A percentile compares a stretch with the other conserved stretches of the same genome.
Evolutionary conservation across 1,140 invertebrate genomes (phyloP).

Genomic region (Psix sp.): DNA sequence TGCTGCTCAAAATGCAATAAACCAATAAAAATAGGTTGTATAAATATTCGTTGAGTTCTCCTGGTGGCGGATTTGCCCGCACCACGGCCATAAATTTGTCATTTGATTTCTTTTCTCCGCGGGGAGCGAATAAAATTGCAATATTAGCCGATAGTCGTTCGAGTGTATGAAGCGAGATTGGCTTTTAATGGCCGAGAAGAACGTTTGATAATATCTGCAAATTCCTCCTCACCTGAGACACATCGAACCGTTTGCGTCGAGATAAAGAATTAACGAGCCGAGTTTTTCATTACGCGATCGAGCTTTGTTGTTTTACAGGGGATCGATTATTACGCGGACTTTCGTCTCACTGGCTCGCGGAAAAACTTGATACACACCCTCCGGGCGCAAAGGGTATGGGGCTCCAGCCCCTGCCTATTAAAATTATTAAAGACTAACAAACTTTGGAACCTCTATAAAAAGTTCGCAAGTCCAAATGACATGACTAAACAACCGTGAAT

Average conservation of each 20-base stretch:
- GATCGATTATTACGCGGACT: too few relatives aligned
- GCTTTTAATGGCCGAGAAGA: conserved; percentile 48
- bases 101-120: conserved; percentile 55
- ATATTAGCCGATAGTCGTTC: conserved; percentile 57
- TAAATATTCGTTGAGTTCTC: too few relatives aligned
- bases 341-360: not conserved
- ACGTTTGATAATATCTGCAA: conserved; percentile 35
- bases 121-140: conserved; percentile 55
- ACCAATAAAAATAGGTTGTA: too few relatives aligned
- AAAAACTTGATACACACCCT: not conserved
- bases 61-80: too few relatives aligned
- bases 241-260: too few relatives aligned
- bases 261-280: too few relatives aligned
- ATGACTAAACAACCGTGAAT: conserved; percentile 38
- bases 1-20: too few relatives aligned
- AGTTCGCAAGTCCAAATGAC: conserved; percentile 37
- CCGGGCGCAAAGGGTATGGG: too few relatives aligned
- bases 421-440: conserved; percentile 43
- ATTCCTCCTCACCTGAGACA: conserved; percentile 22
- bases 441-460: conserved; percentile 35
- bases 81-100: conserved; percentile 43
- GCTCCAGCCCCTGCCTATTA: conserved; percentile 25
- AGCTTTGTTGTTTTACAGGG: conserved; percentile 4
- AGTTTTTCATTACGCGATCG: conserved; percentile 7
- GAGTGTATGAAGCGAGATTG: conserved; percentile 55